These are phyloP conservation scores for Pangasius djambal DNA, from an alignment of 2,797 vertebrate genomes.

Conservation along the genomic window DNA sequence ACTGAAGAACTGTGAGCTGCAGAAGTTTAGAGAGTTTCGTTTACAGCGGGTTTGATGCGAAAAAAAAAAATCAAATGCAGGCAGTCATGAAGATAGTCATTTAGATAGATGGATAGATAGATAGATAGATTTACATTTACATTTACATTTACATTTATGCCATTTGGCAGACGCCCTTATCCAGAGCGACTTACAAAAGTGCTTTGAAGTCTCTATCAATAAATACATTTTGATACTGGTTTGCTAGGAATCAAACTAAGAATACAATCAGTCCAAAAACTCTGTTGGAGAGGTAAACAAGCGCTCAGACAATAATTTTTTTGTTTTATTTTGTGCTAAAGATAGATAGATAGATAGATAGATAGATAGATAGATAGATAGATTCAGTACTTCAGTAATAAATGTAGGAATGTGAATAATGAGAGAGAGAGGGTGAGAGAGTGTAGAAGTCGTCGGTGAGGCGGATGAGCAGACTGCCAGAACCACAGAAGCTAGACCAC, in stretches of 20 bases:
- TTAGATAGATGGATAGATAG: neutral
- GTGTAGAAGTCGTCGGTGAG: slow-evolving; percentile 28
- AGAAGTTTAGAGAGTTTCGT: neutral
- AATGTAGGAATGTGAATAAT: neutral
- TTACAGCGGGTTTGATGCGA: neutral
- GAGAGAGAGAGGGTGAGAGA: neutral
- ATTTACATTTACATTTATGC: too few species aligned
- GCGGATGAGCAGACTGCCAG: slow-evolving; percentile 65
- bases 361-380: neutral
- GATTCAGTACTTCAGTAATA: neutral
- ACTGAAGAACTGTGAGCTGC: neutral
- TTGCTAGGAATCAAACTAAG: too few species aligned
- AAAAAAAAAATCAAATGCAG: neutral
- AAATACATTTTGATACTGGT: too few species aligned
- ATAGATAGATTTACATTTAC: neutral
- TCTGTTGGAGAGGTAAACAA: too few species aligned
- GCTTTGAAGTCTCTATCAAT: too few species aligned
- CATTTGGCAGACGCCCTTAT: too few species aligned
- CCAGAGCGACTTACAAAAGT: too few species aligned
- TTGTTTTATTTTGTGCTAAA: neutral
- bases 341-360: neutral
- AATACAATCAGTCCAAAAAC: too few species aligned
- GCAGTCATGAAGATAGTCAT: neutral
- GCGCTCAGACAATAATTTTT: too few species aligned
- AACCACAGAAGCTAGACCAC: slow-evolving; percentile 78